phyloP scores from a whole-genome alignment of 2,797 vertebrate species.

The Protosalanx chinensis region DNA sequence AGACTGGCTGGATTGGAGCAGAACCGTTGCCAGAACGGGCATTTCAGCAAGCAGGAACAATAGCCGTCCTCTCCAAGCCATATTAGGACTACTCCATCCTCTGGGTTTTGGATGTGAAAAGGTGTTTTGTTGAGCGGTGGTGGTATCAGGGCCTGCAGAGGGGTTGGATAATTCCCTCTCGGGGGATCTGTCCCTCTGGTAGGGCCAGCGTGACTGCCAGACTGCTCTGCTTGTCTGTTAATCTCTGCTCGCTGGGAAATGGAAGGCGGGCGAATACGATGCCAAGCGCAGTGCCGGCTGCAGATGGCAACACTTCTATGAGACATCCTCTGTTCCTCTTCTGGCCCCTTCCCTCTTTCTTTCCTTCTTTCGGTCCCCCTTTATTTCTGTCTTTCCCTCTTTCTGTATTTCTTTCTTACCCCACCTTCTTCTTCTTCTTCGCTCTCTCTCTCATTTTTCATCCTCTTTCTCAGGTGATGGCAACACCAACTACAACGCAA shows the following conservation, averaged over 20 bases:
- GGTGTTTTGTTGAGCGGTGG: slow-evolving; percentile 50
- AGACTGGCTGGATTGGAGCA: background rate
- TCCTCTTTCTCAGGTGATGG: background rate
- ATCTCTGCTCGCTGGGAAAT: slow-evolving; percentile 59
- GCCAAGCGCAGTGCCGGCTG: slow-evolving; percentile 60
- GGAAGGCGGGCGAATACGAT: slow-evolving; percentile 42
- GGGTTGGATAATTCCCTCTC: slow-evolving; percentile 43
- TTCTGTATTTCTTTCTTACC: slow-evolving; percentile 6
- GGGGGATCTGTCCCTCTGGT: slow-evolving; percentile 20
- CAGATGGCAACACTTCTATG: slow-evolving; percentile 63
- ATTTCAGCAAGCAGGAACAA: slow-evolving; percentile 24
- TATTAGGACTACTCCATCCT: slow-evolving; percentile 37
- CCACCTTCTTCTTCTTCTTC: slow-evolving; percentile 26
- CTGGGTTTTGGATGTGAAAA: slow-evolving; percentile 55
- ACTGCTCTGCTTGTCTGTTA: slow-evolving; percentile 61
- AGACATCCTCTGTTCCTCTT: slow-evolving; percentile 39
- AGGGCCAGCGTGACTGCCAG: slow-evolving; percentile 47
- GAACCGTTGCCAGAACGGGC: background rate
- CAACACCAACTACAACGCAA: background rate
- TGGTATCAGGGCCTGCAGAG: slow-evolving; percentile 47
- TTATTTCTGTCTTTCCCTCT: background rate
- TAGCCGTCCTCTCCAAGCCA: slow-evolving; percentile 23
- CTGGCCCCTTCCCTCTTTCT: slow-evolving; percentile 22
- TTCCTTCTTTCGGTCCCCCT: background rate
- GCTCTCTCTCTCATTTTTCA: background rate